A percentile compares a stretch with the other conserved stretches of the same genome.
These are phyloP conservation scores for Hyaena hyaena DNA, from an alignment of 2,113 vertebrate species.

Conservation along the genomic window DNA sequence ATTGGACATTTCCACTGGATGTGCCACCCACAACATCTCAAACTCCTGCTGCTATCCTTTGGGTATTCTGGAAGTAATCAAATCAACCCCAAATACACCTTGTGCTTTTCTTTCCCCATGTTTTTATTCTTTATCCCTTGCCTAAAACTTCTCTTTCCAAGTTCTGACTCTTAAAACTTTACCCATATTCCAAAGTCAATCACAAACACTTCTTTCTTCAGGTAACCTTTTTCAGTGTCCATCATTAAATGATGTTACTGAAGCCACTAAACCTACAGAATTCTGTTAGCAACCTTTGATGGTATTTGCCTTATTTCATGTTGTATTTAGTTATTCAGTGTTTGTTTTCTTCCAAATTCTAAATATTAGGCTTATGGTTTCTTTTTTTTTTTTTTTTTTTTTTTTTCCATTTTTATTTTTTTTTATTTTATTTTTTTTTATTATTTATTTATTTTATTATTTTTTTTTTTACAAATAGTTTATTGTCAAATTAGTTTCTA, in stretches of 20 bases:
- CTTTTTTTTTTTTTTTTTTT: too few relatives aligned
- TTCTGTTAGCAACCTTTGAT: neutral
- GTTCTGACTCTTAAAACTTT: conserved; percentile 1
- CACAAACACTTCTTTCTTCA: neutral
- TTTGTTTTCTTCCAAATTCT: conserved; percentile 41
- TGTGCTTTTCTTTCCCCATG: neutral
- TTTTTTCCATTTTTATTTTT: too few relatives aligned
- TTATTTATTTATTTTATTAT: too few relatives aligned
- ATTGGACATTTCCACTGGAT: neutral
- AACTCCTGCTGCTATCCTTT: neutral
- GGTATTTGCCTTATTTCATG: neutral
- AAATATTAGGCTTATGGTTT: neutral
- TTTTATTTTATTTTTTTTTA: too few relatives aligned
- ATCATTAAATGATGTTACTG: conserved; percentile 5
- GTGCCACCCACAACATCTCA: neutral
- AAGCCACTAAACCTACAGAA: neutral
- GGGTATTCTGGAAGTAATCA: neutral
- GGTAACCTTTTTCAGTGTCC: neutral
- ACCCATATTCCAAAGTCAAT: conserved; percentile 11
- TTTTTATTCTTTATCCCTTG: neutral
- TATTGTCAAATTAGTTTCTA: too few relatives aligned
- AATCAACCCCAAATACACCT: neutral
- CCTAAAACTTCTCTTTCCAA: neutral
- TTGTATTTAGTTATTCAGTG: neutral
- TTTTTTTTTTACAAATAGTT: too few relatives aligned